A percentile compares a stretch with the other conserved stretches of the same genome.
These are phyloP conservation scores for Salvelinus alpinus DNA, from an alignment of 2,113 vertebrate species.

Conservation along the genomic window DNA sequence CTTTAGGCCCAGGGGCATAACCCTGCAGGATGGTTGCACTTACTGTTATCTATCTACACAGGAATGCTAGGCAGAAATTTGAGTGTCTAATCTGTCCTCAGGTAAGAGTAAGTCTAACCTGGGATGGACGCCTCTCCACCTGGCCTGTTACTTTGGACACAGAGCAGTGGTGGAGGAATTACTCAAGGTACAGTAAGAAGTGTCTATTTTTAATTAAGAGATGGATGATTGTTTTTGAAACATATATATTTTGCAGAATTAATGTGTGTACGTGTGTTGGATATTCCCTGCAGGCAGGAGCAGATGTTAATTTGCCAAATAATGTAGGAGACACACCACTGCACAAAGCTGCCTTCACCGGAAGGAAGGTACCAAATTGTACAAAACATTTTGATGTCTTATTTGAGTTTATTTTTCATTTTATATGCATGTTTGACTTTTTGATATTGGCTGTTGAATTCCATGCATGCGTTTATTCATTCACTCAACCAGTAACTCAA, in stretches of 20 bases:
- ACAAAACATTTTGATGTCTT: not conserved
- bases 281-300: constrained; percentile 78
- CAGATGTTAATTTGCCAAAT: constrained; percentile 88
- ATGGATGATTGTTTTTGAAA: not conserved
- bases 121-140: constrained; percentile 95
- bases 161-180: constrained; percentile 86
- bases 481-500: constrained; percentile 20
- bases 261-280: constrained; percentile 38
- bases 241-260: not conserved
- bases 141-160: constrained; percentile 96
- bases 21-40: too few relatives aligned
- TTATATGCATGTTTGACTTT: not conserved
- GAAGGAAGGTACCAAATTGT: constrained; percentile 81
- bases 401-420: not conserved
- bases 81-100: constrained; percentile 52
- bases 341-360: constrained; percentile 95
- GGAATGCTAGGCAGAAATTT: not conserved
- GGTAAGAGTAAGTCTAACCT: constrained; percentile 93
- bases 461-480: constrained; percentile 29
- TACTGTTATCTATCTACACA: not conserved
- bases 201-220: not conserved
- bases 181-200: constrained; percentile 78
- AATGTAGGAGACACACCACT: constrained; percentile 92
- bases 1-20: too few relatives aligned
- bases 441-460: constrained; percentile 14